Base-by-base conservation (phyloP, 2,797 vertebrate species). In the Smutsia temminckii region DNA sequence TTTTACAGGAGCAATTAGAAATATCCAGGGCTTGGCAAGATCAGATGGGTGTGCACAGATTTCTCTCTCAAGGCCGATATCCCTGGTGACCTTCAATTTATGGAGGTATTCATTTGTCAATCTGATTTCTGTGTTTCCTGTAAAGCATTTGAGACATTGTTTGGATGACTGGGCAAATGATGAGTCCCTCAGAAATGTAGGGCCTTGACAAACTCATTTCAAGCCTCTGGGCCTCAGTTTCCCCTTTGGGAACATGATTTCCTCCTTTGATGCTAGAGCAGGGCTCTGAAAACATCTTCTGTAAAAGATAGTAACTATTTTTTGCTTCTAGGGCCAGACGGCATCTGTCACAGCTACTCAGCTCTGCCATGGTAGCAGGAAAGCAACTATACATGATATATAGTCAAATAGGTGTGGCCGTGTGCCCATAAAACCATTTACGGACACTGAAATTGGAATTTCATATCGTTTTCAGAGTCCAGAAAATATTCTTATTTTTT, bases 1-100 rank as follows among this genome's bases (percentile, higher is more conserved):
- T 93, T 79, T 10, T 3, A 87, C 71, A 89, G 79, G 49, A 72
- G 90, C 78, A 85, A 89, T 89, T 90, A 88, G 78, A 80, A 88
- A 53, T 32, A 40, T 79, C 64, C 57, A 5, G 1, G 40, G 57
- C 64, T 69, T 14, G 49, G 40, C 74, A 27, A 66, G 75, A 78
- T 72, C 53, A 72, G n/a, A 29, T 53, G 85, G 61, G 66, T 14
- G 53, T 83, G 53, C 40, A 6, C 34, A 34, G 51, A 7, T 23
- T 21, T 49, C 37, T 32, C 21, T 49, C 25, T 87, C 42, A 89
- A 88, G 83, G 89, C 51, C 34, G 5, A 18, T 12, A 34, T 5
- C 53, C 32, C 17, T 49, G 11, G n/a, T 6, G 27, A 78, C 92
- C 34, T 37, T 79, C 21, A 23, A 0, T 42, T n/a, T 71, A 37